Conservation (phyloP, 2,113 vertebrate genomes). For the Sylvia atricapilla region DNA sequence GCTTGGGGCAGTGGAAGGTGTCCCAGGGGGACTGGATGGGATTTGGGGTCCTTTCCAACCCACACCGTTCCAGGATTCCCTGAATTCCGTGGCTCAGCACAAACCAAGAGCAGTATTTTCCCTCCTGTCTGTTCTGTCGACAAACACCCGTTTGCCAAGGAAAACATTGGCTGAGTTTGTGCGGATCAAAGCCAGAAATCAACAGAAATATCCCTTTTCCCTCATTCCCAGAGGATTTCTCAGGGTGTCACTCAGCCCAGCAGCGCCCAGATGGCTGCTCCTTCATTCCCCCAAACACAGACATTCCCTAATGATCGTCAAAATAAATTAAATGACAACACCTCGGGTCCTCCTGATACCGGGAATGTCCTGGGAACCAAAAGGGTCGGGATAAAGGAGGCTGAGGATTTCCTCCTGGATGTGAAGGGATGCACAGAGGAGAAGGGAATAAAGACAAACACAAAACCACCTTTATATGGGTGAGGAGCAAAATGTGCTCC, state of each 20-base stretch:
- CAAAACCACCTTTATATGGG: neutral
- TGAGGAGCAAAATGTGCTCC: neutral
- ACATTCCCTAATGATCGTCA: neutral
- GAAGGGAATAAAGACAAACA: neutral
- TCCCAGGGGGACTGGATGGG: neutral
- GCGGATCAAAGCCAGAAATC: neutral
- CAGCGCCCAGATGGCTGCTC: neutral
- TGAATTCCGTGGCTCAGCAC: neutral
- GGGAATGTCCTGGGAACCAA: rapidly evolving
- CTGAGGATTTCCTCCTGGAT: neutral
- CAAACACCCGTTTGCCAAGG: neutral
- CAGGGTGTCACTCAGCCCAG: neutral
- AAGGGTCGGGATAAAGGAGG: neutral
- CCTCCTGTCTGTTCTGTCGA: neutral
- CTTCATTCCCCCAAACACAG: neutral
- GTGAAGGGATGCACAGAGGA: neutral
- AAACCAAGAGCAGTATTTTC: neutral
- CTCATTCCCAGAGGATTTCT: neutral
- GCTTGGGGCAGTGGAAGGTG: neutral
- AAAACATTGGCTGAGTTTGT: neutral
- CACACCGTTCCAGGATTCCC: neutral
- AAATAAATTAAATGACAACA: neutral
- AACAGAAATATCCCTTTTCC: neutral
- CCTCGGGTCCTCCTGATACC: neutral
- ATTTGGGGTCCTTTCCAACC: neutral